phyloP scores from a whole-genome alignment of 2,797 vertebrate species.

The Muscicapa comitata region DNA sequence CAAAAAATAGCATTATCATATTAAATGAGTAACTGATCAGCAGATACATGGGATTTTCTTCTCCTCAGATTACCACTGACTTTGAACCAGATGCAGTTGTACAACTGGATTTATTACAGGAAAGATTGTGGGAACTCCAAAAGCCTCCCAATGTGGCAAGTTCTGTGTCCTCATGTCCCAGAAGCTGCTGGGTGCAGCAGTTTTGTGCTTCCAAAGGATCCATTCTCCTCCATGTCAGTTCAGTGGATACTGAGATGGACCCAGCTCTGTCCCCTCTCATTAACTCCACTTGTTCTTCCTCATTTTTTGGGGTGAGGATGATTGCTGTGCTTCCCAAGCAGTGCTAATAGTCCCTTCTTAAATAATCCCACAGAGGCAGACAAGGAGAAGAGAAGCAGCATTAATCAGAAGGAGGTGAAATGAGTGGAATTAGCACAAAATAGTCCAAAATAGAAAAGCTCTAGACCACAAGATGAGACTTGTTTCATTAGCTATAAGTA shows the following conservation, averaged over 20 bases:
- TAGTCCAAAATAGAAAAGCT: slow-evolving; percentile 26
- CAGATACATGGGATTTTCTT: background rate
- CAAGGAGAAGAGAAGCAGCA: background rate
- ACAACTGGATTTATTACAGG: background rate
- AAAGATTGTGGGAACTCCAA: background rate
- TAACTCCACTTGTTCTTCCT: background rate
- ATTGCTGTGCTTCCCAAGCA: background rate
- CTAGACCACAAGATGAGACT: slow-evolving; percentile 51
- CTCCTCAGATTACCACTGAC: background rate
- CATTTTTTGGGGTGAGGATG: background rate
- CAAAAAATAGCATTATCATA: background rate
- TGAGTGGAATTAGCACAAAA: slow-evolving; percentile 31
- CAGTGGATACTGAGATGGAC: background rate
- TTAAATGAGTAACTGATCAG: background rate
- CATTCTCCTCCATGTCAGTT: accelerated
- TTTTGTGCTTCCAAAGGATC: background rate
- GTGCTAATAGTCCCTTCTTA: background rate
- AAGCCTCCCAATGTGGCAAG: background rate
- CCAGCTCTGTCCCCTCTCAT: background rate
- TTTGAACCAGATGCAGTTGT: background rate
- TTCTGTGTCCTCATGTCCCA: background rate
- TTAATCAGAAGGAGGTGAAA: background rate
- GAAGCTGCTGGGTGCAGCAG: background rate
- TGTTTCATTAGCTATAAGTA: slow-evolving; percentile 59
- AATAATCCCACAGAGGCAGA: background rate